Base-by-base conservation (phyloP, 2,113 vertebrate species). In the Petroica traversi region DNA sequence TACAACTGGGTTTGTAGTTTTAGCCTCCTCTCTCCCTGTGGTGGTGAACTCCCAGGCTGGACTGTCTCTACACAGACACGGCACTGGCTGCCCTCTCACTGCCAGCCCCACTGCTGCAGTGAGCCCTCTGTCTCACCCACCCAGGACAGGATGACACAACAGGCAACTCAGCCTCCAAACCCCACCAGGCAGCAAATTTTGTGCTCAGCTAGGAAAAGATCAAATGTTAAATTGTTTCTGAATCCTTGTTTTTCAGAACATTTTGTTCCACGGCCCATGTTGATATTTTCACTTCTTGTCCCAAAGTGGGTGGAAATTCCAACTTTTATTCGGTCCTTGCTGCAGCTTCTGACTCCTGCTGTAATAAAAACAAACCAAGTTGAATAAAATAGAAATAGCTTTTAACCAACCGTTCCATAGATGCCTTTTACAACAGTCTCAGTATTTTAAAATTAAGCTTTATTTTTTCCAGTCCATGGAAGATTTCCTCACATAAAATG, bases 271-370 rank as follows among this genome's bases (percentile, higher is more conserved):
- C 6, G 2, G 26, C 8, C 2, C 4, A 1, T 55, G 41, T 58
- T 80, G 71, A 23, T 92, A 54, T 92, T 83, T 96, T 85, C 63
- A n/a, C 29, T 94, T 66, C 85, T 88, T 79, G 41, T 90, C 79
- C 34, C 26, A 2, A 62, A 93, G 54, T 36, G 29, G 46, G 85
- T 62, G 43, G 71, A 88, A 94, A 71, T 67, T 86, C 48, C 45
- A 68, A 51, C 31, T 88, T 90, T 48, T 62, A 2, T n/a, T 90
- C 43, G 84, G 63, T 29, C 12, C 1, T 52, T 88, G 74, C 49
- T 73, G 62, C 26, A 89, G 51, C 26, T 80, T 88, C 41, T 85
- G 71, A 41, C 24, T 95, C 38, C 34, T 48, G 12, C 55, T 83
- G 15, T 66, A 90, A 66, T 62, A 80, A 87, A 76, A 92, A 25